These are phyloP conservation scores for Neoitamus cyanurus DNA, from an alignment of 2,888 invertebrate genomes.

Conservation along the genomic window DNA sequence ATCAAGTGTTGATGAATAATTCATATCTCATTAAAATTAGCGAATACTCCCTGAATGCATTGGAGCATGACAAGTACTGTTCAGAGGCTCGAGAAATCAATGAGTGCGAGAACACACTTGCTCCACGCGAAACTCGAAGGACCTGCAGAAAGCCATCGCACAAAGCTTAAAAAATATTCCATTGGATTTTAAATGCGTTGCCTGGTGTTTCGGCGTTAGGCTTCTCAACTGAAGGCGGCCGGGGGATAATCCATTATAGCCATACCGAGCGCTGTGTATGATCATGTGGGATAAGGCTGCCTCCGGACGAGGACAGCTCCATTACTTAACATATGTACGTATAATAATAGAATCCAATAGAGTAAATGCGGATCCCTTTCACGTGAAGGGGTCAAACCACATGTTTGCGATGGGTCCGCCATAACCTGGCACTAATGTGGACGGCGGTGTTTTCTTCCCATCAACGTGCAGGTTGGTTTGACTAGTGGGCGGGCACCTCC, in stretches of 20 bases:
- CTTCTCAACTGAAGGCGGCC: background rate
- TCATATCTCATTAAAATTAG: background rate
- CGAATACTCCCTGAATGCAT: background rate
- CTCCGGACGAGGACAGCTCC: background rate
- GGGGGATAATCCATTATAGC: background rate
- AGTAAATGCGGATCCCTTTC: constrained; percentile 16
- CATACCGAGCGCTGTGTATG: background rate
- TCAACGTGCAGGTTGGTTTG: background rate
- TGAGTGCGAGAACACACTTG: background rate
- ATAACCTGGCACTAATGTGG: constrained; percentile 9
- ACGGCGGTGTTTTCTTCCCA: background rate
- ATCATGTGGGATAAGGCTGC: background rate
- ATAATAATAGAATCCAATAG: constrained; percentile 42
- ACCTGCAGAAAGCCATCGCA: background rate
- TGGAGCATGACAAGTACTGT: background rate
- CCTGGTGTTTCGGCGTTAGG: background rate
- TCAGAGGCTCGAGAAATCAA: background rate
- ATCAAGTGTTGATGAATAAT: background rate
- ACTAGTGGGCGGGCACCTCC: background rate
- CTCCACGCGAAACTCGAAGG: background rate
- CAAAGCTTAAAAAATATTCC: background rate
- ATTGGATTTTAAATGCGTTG: background rate
- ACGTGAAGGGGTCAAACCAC: constrained; percentile 35
- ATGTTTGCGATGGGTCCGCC: constrained; percentile 16
- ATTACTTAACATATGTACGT: constrained; percentile 26